These are phyloP conservation scores for Sebastes wilsoni DNA, from an alignment of 2,797 vertebrate species.

Conservation along the genomic window DNA sequence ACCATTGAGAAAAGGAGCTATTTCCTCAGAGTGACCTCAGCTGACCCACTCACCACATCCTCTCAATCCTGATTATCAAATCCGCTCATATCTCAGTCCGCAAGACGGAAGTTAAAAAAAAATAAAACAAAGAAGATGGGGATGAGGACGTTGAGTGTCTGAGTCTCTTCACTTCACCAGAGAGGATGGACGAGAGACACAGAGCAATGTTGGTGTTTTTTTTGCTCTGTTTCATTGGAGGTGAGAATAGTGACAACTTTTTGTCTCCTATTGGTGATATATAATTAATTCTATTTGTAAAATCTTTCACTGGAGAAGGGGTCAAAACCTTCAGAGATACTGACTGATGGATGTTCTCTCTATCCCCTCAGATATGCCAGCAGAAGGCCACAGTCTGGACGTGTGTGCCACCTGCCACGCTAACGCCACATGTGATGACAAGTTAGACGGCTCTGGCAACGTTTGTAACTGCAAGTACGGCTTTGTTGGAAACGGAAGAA, in stretches of 20 bases:
- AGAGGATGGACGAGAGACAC: conserved; percentile 51
- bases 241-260: conserved; percentile 48
- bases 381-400: conserved; percentile 59
- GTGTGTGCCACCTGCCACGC: conserved; percentile 89
- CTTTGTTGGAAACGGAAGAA: conserved; percentile 92
- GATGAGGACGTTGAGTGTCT: not conserved
- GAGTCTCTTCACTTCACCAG: not conserved
- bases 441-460: conserved; percentile 81
- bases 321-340: not conserved
- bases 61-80: conserved; percentile 61
- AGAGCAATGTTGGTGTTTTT: conserved; percentile 14
- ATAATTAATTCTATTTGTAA: not conserved
- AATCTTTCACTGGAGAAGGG: not conserved
- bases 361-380: conserved; percentile 20
- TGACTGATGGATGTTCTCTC: not conserved
- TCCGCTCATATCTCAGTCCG: conserved; percentile 27
- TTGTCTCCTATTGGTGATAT: not conserved
- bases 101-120: conserved; percentile 42
- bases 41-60: conserved; percentile 36
- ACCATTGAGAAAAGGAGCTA: conserved; percentile 52
- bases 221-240: conserved; percentile 62
- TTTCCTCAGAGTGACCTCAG: conserved; percentile 44
- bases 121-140: conserved; percentile 12
- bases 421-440: conserved; percentile 88
- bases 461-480: conserved; percentile 94